phyloP scores from a whole-genome alignment of 2,113 vertebrate genomes.

The Butorides virescens region DNA sequence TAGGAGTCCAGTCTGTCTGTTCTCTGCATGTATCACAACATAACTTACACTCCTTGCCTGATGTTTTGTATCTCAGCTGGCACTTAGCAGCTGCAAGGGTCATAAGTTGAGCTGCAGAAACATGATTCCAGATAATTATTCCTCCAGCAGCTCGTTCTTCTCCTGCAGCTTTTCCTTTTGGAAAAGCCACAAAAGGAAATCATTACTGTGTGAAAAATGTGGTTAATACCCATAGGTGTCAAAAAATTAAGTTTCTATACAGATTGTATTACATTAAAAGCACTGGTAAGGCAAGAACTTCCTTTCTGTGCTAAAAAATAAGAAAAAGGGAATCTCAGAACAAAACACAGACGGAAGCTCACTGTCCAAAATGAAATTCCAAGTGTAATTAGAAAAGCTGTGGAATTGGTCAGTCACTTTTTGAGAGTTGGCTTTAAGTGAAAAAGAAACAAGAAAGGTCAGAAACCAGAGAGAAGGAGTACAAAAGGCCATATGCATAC shows the following conservation, averaged over 20 bases:
- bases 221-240: background rate
- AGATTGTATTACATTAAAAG: background rate
- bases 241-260: background rate
- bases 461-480: background rate
- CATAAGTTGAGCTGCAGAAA: background rate
- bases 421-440: background rate
- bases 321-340: background rate
- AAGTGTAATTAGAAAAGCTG: background rate
- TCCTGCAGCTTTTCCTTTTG: background rate
- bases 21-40: background rate
- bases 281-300: background rate
- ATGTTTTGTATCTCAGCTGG: background rate
- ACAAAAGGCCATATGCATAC: background rate
- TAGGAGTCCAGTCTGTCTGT: background rate
- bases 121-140: background rate
- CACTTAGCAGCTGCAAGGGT: background rate
- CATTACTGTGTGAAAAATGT: background rate
- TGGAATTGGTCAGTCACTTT: background rate
- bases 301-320: background rate
- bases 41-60: background rate
- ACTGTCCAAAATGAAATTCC: background rate
- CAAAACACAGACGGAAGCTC: background rate
- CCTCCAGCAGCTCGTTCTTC: background rate
- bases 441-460: background rate
- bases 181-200: background rate